Conservation (phyloP, 2,888 invertebrate species). For the Troides aeacus region DNA sequence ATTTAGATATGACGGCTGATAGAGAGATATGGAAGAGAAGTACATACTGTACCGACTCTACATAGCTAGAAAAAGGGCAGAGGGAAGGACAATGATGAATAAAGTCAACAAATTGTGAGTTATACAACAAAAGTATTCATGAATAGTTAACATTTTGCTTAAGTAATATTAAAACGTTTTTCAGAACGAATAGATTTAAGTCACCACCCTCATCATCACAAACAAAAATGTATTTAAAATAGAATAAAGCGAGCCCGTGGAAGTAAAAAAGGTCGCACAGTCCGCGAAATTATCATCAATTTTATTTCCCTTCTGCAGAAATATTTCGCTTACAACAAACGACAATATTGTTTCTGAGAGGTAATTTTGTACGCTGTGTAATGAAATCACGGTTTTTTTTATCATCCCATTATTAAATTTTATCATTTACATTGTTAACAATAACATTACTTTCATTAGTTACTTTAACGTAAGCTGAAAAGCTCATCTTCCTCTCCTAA, state of each 20-base stretch:
- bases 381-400: constrained; percentile 12
- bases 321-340: constrained; percentile 25
- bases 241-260: not conserved
- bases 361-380: constrained; percentile 18
- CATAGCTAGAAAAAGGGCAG: no score
- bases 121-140: not conserved
- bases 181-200: not conserved
- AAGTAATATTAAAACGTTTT: not conserved
- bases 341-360: constrained; percentile 22
- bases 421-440: not conserved
- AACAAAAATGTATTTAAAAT: constrained; percentile 5
- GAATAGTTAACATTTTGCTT: not conserved
- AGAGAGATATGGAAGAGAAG: no score
- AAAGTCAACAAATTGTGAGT: not conserved
- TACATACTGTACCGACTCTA: no score
- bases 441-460: no score
- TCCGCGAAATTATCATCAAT: constrained; percentile 20
- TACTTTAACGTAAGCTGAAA: no score
- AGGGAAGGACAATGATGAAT: no score
- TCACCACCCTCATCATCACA: not conserved
- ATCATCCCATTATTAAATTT: constrained; percentile 14
- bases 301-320: constrained; percentile 30
- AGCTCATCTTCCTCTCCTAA: no score
- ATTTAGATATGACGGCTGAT: no score
- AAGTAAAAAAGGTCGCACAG: constrained; percentile 9